Base-by-base conservation (phyloP, 2,888 invertebrate species). In the Alsophila aescularia region DNA sequence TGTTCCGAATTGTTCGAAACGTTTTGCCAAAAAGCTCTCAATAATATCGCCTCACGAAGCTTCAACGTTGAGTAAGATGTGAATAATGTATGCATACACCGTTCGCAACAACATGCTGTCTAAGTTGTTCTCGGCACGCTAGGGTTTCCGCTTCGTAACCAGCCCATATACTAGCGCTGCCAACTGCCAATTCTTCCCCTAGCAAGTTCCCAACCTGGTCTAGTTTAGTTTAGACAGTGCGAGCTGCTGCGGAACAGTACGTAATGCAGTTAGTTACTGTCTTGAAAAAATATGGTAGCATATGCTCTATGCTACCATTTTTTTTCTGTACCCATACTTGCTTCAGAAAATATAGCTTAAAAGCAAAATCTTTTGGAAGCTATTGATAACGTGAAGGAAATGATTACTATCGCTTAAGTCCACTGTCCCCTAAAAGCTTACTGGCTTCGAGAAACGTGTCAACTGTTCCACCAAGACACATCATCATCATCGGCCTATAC, bases 71-170 rank as follows among this genome's bases (percentile, higher is more conserved):
- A 37, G 58, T 61, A 70, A 53, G 49, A 45, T 45, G 48, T 49
- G 55, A 56, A 51, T 73, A 64, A 71, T 68, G 68, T 71, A 72
- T 67, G 60, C 61, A 68, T n/a, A 60, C 60, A 60, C 34, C 37
- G 61, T 71, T 60, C 52, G 57, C 60, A 63, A 61, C 66, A 57
- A 52, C 52, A 32, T 45, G 52, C 52, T 52, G 48, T 47, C 47
- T 35, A 43, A 51, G 57, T 60, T 57, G 44, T 18, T 37, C 36
- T 21, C 36, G 40, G 39, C 53, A 58, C 49, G 58, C 48, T 24
- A 57, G 37, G 44, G 32, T 45, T 52, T 39, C 35, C 42, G 49
- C 37, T 48, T 43, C 29, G 40, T 36, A 53, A 50, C 41, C 36
- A 21, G 7, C 36, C 9, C 40, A 29, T 21, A 15, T 24, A 27